A percentile compares a stretch with the other conserved stretches of the same genome.
Evolutionary conservation across 2,113 vertebrate genomes (phyloP).

Genomic region (Vidua macroura): DNA sequence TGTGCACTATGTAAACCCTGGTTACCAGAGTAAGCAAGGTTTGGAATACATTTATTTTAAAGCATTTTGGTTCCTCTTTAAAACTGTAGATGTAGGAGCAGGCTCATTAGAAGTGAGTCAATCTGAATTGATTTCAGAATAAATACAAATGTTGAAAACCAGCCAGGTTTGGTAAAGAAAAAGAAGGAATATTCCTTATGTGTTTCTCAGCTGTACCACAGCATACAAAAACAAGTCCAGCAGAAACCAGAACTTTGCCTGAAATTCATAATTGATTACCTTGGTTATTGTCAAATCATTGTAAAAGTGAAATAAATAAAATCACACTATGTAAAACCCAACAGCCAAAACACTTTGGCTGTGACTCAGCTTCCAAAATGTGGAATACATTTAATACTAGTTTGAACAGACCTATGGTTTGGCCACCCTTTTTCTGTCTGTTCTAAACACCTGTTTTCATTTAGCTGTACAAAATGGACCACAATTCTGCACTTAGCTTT

Average conservation of each 20-base stretch:
- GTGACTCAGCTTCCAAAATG: background rate
- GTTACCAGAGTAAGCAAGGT: background rate
- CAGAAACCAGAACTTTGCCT: background rate
- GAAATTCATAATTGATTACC: background rate
- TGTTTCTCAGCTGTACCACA: background rate
- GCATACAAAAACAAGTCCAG: background rate
- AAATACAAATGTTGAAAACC: background rate
- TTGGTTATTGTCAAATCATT: background rate
- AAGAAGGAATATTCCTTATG: background rate
- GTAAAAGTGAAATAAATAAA: constrained; percentile 1
- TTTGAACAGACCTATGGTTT: background rate
- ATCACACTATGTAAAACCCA: background rate
- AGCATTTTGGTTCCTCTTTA: background rate
- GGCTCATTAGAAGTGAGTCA: background rate
- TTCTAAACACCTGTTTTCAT: constrained; percentile 24
- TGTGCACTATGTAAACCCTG: background rate
- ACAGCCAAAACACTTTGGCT: background rate
- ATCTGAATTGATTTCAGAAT: background rate
- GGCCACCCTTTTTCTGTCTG: background rate
- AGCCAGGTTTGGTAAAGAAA: background rate
- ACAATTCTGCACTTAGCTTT: background rate
- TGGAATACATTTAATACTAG: constrained; percentile 6
- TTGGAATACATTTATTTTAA: background rate
- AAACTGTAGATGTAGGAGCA: fast-evolving
- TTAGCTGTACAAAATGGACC: background rate